Evolutionary conservation across 2,888 invertebrate genomes (phyloP).

Genomic region (Leucophenga montana): DNA sequence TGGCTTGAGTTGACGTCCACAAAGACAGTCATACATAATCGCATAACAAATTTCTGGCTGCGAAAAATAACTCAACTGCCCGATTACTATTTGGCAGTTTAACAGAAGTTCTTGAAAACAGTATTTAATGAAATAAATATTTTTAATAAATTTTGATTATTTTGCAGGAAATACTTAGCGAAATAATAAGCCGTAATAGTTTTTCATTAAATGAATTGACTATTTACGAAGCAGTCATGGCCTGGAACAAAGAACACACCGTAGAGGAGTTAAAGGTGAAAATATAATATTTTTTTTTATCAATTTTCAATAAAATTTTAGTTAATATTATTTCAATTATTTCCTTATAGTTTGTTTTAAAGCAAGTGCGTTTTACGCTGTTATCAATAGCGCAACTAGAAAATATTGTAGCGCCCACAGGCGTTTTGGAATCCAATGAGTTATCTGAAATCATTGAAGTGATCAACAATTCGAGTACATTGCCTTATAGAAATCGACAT

Average conservation of each 20-base stretch:
- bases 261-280: background rate
- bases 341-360: background rate
- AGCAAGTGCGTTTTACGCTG: background rate
- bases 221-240: background rate
- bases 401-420: background rate
- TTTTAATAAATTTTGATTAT: background rate
- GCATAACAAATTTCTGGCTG: no score
- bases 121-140: no score
- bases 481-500: constrained; percentile 4
- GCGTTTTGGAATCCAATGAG: background rate
- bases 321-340: background rate
- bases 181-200: background rate
- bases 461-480: background rate
- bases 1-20: no score
- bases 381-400: background rate
- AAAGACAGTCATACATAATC: no score
- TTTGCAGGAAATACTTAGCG: background rate
- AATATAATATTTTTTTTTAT: background rate
- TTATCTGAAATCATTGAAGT: background rate
- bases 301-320: background rate
- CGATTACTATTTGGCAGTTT: no score
- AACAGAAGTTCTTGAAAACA: no score
- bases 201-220: background rate
- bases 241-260: background rate
- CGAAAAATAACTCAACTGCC: no score